Evolutionary conservation across 2,888 invertebrate species (phyloP).

Genomic region (Cosmia trapezina): DNA sequence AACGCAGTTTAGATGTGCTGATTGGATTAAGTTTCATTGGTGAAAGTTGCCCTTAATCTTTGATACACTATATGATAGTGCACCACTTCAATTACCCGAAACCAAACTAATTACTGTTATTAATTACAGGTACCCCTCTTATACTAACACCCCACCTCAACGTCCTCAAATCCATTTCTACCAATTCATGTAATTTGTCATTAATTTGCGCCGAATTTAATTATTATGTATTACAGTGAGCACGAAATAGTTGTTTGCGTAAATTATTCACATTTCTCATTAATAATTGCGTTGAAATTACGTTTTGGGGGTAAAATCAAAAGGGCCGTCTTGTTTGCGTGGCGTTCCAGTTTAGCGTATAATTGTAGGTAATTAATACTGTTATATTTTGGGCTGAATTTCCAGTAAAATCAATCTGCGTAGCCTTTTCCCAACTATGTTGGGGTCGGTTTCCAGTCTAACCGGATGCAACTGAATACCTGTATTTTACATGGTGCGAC

Average conservation of each 20-base stretch:
- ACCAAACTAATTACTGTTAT: background rate
- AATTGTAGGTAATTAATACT: slow-evolving; percentile 31
- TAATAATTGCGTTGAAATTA: slow-evolving; percentile 52
- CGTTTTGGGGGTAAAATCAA: slow-evolving; percentile 47
- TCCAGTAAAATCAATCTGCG: background rate
- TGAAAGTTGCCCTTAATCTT: too few species aligned
- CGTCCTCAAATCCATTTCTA: slow-evolving; percentile 68
- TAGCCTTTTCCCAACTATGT: background rate
- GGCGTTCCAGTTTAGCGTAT: slow-evolving; percentile 17
- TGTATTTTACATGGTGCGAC: too few species aligned
- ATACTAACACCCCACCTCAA: slow-evolving; percentile 41
- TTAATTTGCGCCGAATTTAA: slow-evolving; percentile 73
- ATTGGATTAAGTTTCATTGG: too few species aligned
- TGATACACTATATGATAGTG: background rate
- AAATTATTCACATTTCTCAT: slow-evolving; percentile 64
- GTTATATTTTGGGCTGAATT: background rate
- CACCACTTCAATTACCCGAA: background rate
- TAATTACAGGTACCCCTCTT: background rate
- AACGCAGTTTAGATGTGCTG: too few species aligned
- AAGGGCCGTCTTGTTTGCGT: slow-evolving; percentile 34
- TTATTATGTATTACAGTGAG: slow-evolving; percentile 66
- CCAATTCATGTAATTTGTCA: slow-evolving; percentile 72
- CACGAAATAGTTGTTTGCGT: slow-evolving; percentile 66
- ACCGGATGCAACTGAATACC: too few species aligned
- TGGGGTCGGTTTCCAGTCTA: background rate